Evolutionary conservation across 1,140 invertebrate species (phyloP), one percentile per base, ranked within the genome.

Genomic region (Galleria mellonella): DNA sequence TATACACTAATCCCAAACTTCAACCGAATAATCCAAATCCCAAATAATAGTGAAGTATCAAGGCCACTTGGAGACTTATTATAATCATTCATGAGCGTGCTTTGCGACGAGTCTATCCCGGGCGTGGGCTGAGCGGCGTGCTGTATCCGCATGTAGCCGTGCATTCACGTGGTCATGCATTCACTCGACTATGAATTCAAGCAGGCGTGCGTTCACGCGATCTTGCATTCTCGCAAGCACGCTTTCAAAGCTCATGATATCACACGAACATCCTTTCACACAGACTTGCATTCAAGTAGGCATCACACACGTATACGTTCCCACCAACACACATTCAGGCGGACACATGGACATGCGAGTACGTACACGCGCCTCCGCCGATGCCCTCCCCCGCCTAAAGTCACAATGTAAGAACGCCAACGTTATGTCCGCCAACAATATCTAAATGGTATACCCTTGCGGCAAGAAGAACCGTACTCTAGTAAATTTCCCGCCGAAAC

Each of bases 11-110:
- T 69, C 74, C 75, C 72, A 82, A 84, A 82, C 81, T 70, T 82
- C 47, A 82, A 84, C 76, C 81, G 64, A 78, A 81, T 70, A 73
- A 69, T 79, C 70, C 75, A 72, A 77, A 78, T 75, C 65, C 67
- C 73, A 77, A 79, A 81, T 60, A 83, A 79, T 67, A 78, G 63
- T 75, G 72, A 81, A 79, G 78, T 82, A 81, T 84, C 81, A 84
- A 84, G 81, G 81, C 81, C 81, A 84, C 81, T 78, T 79, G 70
- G 72, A 84, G 77, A 82, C 75, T 82, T 82, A 82, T 72, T 68
- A 61, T 76, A 73, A 62, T 76, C 65, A 67, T 64, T 59, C 47
- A 55, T 57, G 62, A 63, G 60, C 64, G 61, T 51, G 60, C 62
- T 58, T 46, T 59, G 69, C 67, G 76, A 70, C 67, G 65, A 62